Evolutionary conservation across 2,797 vertebrate genomes (phyloP).

Genomic region (Muraenolepis orangiensis): DNA sequence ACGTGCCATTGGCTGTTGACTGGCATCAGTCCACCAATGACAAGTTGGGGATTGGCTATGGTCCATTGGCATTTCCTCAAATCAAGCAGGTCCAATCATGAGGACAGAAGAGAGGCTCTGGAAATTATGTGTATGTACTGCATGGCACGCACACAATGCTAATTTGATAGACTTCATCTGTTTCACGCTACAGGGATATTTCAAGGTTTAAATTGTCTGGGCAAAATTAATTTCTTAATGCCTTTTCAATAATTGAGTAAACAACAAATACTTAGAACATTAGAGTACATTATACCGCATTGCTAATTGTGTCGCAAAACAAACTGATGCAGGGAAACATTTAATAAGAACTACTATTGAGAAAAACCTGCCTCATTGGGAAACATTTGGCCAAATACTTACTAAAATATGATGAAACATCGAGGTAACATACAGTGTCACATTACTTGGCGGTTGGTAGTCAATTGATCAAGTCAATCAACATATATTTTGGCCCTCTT

Average conservation of each 20-base stretch:
- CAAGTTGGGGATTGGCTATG: conserved; percentile 6
- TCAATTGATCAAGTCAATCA: neutral
- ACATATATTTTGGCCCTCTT: neutral
- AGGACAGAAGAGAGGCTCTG: neutral
- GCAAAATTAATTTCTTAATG: neutral
- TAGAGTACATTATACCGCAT: neutral
- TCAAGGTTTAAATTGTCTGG: neutral
- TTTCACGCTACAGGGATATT: neutral
- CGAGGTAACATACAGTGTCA: neutral
- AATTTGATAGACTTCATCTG: neutral
- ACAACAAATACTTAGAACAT: neutral
- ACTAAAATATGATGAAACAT: neutral
- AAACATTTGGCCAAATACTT: neutral
- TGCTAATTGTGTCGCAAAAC: neutral
- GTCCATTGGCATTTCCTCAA: neutral
- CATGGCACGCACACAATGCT: neutral
- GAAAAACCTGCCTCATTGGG: neutral
- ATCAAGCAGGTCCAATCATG: neutral
- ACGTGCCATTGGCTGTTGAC: neutral
- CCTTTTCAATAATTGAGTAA: neutral
- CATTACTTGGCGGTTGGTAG: too few relatives aligned
- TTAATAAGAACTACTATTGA: neutral
- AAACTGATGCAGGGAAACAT: neutral
- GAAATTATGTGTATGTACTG: neutral
- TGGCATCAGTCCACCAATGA: neutral